Evolutionary conservation across 2,888 invertebrate genomes (phyloP), one percentile per base, ranked within the genome.

Genomic region (Caenorhabditis wallacei): DNA sequence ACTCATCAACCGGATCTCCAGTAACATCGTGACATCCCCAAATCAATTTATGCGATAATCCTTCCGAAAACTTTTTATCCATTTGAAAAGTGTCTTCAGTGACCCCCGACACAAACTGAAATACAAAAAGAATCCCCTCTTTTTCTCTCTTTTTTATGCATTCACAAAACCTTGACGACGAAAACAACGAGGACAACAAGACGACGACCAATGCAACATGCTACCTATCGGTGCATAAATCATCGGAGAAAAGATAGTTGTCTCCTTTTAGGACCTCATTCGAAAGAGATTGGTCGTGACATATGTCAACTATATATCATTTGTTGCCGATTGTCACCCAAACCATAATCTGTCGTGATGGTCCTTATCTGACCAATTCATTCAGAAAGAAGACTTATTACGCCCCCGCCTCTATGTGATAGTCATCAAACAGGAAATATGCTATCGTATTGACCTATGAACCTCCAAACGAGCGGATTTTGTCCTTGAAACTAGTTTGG

Each of bases 1-100:
- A 57, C 20, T 80, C 57, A 35, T 87, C 88, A 11, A 83, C 75
- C 2, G 87, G 76, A 10, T 80, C 85, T 20, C 86, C 85, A 4
- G 87, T 88, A 35, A 91, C 89, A 56, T 90, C 90, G 54, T 88
- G 88, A 59, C 88, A 85, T 0, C 90, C 90, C 85, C 85, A 87
- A 43, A 89, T 86, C 7, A 91, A 40, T 18, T 87, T 85, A 54
- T 88, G 87, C 1, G 88, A 81, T 16, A 89, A 35, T 20, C 88
- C 87, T 74, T 89, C 89, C 13, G 86, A 87, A 56, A 80, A 89
- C 56, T 82, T 80, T 18, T 87, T 83, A 37, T 87, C 85, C 85
- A 87, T 87, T 35, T 66, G 72, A 35, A 86, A 89, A 0, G 64
- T 63, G 54, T 87, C 85, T 37, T 87, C 84, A 2, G 84, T 85